These are phyloP conservation scores for Amitus sp. DNA, from an alignment of 2,888 invertebrate genomes.

Conservation along the genomic window DNA sequence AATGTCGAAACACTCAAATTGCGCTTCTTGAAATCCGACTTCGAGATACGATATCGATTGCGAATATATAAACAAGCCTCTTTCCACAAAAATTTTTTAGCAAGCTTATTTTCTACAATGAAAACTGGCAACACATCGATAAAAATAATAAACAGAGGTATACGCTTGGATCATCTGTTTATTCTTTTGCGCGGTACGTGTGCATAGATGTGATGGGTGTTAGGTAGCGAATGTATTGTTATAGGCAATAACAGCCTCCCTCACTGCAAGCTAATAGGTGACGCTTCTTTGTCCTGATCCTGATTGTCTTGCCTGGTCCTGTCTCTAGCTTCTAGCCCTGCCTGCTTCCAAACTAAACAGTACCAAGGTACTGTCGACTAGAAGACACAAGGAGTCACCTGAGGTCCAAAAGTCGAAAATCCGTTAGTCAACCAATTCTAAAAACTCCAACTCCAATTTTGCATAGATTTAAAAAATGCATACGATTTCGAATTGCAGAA, in stretches of 20 bases:
- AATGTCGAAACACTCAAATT: too few relatives aligned
- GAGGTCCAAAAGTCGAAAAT: slow-evolving; percentile 65
- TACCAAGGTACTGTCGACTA: slow-evolving; percentile 64
- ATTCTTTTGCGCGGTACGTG: slow-evolving; percentile 35
- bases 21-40: too few relatives aligned
- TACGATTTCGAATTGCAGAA: too few relatives aligned
- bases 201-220: slow-evolving; percentile 50
- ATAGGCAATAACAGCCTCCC: slow-evolving; percentile 56
- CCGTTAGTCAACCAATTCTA: slow-evolving; percentile 54
- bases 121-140: slow-evolving; percentile 14
- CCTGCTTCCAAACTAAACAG: slow-evolving; percentile 65
- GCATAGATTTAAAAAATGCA: too few relatives aligned
- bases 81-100: slow-evolving; percentile 1
- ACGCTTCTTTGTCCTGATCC: slow-evolving; percentile 60
- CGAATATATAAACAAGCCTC: slow-evolving; percentile 22
- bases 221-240: slow-evolving; percentile 44
- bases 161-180: slow-evolving; percentile 1
- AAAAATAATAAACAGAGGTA: slow-evolving; percentile 3
- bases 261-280: slow-evolving; percentile 59
- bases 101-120: slow-evolving; percentile 5
- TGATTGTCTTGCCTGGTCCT: slow-evolving; percentile 58
- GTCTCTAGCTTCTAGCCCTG: slow-evolving; percentile 63
- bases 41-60: slow-evolving; percentile 2
- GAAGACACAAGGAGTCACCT: slow-evolving; percentile 64
- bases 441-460: too few relatives aligned